Evolutionary conservation across 2,888 invertebrate species (phyloP).

Genomic region (Sinhomidia bicolor): DNA sequence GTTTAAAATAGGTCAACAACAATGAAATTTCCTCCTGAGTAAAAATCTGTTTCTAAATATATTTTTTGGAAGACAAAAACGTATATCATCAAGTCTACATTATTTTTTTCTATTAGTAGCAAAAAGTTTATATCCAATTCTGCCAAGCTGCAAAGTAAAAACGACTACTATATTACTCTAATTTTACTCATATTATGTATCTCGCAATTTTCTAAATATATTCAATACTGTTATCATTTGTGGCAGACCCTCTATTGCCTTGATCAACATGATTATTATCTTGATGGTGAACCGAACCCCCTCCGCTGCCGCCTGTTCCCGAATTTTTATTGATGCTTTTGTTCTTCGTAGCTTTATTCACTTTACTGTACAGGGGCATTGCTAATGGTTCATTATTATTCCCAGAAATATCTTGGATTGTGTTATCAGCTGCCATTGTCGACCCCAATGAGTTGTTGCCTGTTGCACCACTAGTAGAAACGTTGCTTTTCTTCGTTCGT

Average conservation of each 20-base stretch:
- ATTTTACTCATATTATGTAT: not conserved
- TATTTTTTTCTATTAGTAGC: not conserved
- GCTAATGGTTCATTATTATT: slow-evolving; percentile 67
- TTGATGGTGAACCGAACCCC: slow-evolving; percentile 27
- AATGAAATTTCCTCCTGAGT: not conserved
- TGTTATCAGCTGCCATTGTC: slow-evolving; percentile 5
- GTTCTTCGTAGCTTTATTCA: slow-evolving; percentile 51
- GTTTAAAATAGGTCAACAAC: not conserved
- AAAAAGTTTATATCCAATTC: not conserved
- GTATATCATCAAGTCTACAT: slow-evolving; percentile 22
- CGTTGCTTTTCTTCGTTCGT: slow-evolving; percentile 14
- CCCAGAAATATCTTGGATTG: slow-evolving; percentile 56
- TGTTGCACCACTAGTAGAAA: not conserved
- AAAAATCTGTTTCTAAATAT: not conserved
- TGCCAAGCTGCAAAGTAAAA: slow-evolving; percentile 37
- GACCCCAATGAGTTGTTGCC: too few relatives aligned
- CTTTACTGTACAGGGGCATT: slow-evolving; percentile 63
- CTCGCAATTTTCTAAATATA: slow-evolving; percentile 70
- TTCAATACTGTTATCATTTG: slow-evolving; percentile 78
- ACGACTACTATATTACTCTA: not conserved
- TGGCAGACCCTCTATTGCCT: not conserved
- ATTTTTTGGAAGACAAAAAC: slow-evolving; percentile 26
- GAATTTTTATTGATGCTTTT: slow-evolving; percentile 44
- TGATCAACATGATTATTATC: slow-evolving; percentile 33
- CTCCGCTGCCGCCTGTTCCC: not conserved